Evolutionary conservation across 2,888 invertebrate species (phyloP).

Genomic region (Fissipunctia ypsillon): DNA sequence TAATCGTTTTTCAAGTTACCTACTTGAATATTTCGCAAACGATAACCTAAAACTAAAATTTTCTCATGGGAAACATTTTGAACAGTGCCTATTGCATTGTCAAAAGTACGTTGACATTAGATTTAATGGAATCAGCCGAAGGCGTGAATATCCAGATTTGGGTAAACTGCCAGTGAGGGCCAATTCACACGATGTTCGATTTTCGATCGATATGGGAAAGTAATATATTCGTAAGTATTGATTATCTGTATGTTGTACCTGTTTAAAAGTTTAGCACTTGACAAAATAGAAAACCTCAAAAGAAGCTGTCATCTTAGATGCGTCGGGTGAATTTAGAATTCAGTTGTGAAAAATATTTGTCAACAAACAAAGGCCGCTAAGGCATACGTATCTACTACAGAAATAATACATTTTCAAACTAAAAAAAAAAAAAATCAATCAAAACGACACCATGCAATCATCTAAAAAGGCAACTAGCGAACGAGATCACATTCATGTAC

Average conservation of each 20-base stretch:
- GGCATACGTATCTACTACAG: no score
- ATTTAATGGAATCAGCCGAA: constrained; percentile 43
- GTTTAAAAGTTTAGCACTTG: no score
- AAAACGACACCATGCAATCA: neutral
- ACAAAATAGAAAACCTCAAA: no score
- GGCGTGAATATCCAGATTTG: constrained; percentile 48
- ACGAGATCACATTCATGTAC: neutral
- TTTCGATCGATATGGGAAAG: constrained; percentile 24
- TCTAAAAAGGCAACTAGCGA: neutral
- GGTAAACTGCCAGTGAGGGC: constrained; percentile 26
- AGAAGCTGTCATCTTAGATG: no score
- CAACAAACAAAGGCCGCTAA: no score
- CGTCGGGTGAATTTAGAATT: no score
- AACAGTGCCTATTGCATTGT: constrained; percentile 31
- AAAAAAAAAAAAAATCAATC: neutral
- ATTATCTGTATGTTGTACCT: neutral
- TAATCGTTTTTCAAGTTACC: neutral
- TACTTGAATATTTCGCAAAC: constrained; percentile 19
- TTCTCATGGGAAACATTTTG: constrained; percentile 50
- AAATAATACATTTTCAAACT: neutral
- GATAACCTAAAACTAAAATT: neutral
- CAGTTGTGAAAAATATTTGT: no score
- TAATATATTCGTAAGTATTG: neutral
- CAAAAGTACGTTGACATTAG: constrained; percentile 52
- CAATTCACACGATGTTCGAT: constrained; percentile 18